Conservation (phyloP, 2,888 invertebrate species). For the Arge pagana region DNA sequence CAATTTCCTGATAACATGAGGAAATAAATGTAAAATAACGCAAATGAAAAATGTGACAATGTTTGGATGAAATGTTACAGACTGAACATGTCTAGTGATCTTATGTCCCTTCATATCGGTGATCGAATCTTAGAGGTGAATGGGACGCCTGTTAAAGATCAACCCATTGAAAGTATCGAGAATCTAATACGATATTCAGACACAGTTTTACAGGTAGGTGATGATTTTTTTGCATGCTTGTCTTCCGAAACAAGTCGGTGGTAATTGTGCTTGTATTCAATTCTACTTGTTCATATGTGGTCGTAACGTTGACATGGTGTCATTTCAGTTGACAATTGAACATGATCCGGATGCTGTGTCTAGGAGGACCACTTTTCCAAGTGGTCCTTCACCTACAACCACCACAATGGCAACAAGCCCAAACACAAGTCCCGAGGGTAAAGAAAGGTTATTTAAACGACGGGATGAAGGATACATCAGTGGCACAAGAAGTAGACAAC, state of each 20-base stretch:
- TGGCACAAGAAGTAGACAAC: constrained; percentile 67
- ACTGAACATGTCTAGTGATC: constrained; percentile 79
- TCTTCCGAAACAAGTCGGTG: too few relatives aligned
- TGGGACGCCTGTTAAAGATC: constrained; percentile 83
- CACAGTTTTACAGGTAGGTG: constrained; percentile 72
- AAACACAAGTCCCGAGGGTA: constrained; percentile 54
- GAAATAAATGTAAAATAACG: too few relatives aligned
- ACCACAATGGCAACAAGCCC: constrained; percentile 57
- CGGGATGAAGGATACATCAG: constrained; percentile 67
- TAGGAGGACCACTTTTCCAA: constrained; percentile 60
- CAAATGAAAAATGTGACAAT: background rate
- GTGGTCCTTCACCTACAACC: constrained; percentile 52
- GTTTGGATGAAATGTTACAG: constrained; percentile 58
- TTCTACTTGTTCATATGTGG: too few relatives aligned
- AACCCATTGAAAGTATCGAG: constrained; percentile 79
- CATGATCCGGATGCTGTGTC: constrained; percentile 80
- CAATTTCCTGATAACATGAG: background rate
- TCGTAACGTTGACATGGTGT: too few relatives aligned
- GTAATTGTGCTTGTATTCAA: too few relatives aligned
- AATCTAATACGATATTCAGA: constrained; percentile 74
- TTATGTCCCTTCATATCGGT: constrained; percentile 87
- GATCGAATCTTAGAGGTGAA: constrained; percentile 92
- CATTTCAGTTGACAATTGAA: constrained; percentile 83
- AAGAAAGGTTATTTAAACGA: constrained; percentile 62
- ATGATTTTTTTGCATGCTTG: background rate